Conservation (phyloP, 2,797 vertebrate genomes). For the Schizopygopsis pylzovi region DNA sequence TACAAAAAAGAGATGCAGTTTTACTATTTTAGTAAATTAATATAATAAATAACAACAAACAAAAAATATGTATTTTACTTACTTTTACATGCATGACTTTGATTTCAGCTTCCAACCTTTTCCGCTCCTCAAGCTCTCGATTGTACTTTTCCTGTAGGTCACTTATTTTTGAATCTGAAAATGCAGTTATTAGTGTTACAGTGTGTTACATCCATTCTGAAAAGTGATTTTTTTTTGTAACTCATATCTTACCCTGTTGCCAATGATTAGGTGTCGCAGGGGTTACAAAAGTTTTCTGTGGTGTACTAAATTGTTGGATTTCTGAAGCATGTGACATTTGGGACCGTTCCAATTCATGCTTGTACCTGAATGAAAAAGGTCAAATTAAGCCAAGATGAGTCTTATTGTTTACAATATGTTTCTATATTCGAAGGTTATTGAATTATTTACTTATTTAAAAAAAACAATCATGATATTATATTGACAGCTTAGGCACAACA, state of each 20-base stretch:
- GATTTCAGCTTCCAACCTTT: conserved; percentile 84
- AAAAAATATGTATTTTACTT: conserved; percentile 56
- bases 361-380: conserved; percentile 77
- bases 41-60: neutral
- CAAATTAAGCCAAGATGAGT: conserved; percentile 17
- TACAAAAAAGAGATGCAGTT: conserved; percentile 29
- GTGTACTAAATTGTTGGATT: conserved; percentile 75
- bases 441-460: neutral
- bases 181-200: conserved; percentile 17
- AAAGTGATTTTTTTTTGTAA: conserved; percentile 34
- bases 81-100: conserved; percentile 85
- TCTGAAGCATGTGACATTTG: conserved; percentile 76
- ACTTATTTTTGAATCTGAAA: conserved; percentile 81
- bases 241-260: conserved; percentile 76
- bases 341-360: conserved; percentile 87
- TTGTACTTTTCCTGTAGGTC: conserved; percentile 88
- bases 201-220: neutral
- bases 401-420: neutral
- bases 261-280: conserved; percentile 75
- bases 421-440: neutral
- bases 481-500: neutral
- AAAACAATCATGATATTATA: neutral
- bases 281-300: conserved; percentile 79
- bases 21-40: conserved; percentile 3
- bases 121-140: conserved; percentile 88